Conservation (phyloP, 1,140 invertebrate species). For the Diachasma alloeum region DNA sequence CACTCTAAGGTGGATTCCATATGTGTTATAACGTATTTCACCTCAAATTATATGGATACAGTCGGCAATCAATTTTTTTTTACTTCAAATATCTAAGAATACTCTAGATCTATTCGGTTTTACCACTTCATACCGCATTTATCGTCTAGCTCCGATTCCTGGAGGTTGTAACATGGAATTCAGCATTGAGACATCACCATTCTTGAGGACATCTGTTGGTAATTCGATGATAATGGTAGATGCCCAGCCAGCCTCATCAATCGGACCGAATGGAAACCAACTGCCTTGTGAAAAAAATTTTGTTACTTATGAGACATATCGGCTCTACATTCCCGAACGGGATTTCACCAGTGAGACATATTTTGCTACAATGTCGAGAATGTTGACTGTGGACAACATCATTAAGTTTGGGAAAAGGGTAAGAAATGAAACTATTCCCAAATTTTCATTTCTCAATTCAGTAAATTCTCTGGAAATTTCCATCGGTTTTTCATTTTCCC, state of each 20-base stretch:
- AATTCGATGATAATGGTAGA: conserved; percentile 68
- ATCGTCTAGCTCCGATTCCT: conserved; percentile 74
- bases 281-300: conserved; percentile 52
- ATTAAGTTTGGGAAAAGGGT: conserved; percentile 68
- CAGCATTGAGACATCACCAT: conserved; percentile 72
- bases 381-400: conserved; percentile 71
- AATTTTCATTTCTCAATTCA: too few relatives aligned
- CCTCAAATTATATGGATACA: too few relatives aligned
- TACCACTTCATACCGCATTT: neutral
- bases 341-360: conserved; percentile 69
- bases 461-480: too few relatives aligned
- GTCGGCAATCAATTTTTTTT: too few relatives aligned
- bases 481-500: too few relatives aligned
- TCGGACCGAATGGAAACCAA: conserved; percentile 32
- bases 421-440: conserved; percentile 22
- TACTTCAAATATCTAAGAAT: too few relatives aligned
- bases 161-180: conserved; percentile 82
- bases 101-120: too few relatives aligned
- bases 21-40: too few relatives aligned
- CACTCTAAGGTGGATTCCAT: too few relatives aligned
- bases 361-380: conserved; percentile 70
- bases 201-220: conserved; percentile 62
- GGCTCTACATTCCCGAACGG: conserved; percentile 69
- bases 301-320: conserved; percentile 70
- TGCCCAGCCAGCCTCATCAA: conserved; percentile 67